Base-by-base conservation (phyloP, 2,113 vertebrate species). In the Lepisosteus oculatus region DNA sequence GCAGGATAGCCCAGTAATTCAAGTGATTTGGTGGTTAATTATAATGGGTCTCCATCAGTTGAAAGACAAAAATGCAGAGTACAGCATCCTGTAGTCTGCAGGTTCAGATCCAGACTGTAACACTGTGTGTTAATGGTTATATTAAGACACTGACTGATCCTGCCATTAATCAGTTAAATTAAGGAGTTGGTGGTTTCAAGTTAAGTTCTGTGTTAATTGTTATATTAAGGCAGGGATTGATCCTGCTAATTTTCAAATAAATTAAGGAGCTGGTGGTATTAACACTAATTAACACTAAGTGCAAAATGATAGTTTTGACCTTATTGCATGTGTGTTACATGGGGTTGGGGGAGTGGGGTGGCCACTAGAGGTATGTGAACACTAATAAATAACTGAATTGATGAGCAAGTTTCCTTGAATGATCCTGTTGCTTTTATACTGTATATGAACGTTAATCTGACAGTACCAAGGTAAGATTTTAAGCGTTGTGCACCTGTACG, bases 401-500 rank as follows among this genome's bases (percentile, higher is more conserved):
- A n/a, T 17, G 42, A 29, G n/a, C 51, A 61, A n/a, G 12, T 6
- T 3, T 67, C 47, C n/a, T 6, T 42, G 45, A 57, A 51, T 61
- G 70, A 5, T 14, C n/a, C 8, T 8, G 14, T 9, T 41, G 3
- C 14, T 41, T 14, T 8, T 3, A 45, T 15, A 11, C 4, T 57
- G 56, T 56, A 51, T 51, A 6, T 55, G 4, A 56, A 4, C 66
- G 29, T 11, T 42, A 54, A n/a, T 51, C 43, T 7, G 45, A 57
- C 41, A 11, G 14, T 2, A 7, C 11, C 8, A 15, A 62, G 8
- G 14, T 1, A 55, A 57, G 14, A n/a, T 9, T 17, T 4, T 41
- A 29, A 29, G 29, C 29, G 29, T 29, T 29, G 29, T 8, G 1
- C 79, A 83, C 88, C 80, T 86, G 78, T 87, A 92, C 15, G 86